phyloP scores from a whole-genome alignment of 2,113 vertebrate genomes.

The Bos javanicus region DNA sequence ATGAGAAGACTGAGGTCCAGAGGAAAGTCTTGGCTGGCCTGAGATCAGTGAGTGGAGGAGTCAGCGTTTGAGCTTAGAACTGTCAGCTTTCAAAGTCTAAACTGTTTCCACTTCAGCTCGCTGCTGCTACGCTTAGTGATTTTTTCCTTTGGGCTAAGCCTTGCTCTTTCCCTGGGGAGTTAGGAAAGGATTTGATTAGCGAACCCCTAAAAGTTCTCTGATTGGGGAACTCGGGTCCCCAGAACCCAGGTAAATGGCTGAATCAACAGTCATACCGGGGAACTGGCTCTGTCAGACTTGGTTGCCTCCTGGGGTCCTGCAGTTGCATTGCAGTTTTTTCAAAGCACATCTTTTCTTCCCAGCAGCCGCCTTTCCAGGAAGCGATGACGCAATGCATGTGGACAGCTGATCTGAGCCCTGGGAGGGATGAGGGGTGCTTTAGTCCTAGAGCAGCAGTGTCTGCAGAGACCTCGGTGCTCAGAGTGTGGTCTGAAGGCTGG shows the following conservation, averaged over 20 bases:
- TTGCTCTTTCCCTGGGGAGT: neutral
- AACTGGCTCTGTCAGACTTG: neutral
- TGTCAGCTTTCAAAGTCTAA: neutral
- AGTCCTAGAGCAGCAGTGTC: too few species aligned
- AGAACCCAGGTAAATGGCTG: neutral
- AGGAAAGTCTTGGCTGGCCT: neutral
- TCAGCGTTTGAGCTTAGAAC: neutral
- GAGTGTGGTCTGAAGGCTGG: neutral
- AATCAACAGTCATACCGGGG: neutral
- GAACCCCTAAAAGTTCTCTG: neutral
- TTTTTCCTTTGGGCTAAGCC: neutral
- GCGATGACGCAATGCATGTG: neutral
- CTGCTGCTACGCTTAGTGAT: neutral
- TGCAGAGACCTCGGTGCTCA: accelerated
- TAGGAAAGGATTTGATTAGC: neutral
- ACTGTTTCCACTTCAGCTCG: neutral
- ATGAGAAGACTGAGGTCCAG: neutral
- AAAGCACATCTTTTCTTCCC: neutral
- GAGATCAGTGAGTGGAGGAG: neutral
- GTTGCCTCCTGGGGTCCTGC: neutral
- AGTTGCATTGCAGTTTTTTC: neutral
- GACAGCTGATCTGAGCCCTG: neutral
- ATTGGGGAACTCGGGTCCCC: neutral
- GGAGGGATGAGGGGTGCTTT: neutral
- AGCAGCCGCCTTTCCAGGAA: neutral